Percentiles rank a stretch among this genome's conserved stretches.
These are phyloP conservation scores for Anhinga anhinga DNA, from an alignment of 2,113 vertebrate species.

Conservation along the genomic window DNA sequence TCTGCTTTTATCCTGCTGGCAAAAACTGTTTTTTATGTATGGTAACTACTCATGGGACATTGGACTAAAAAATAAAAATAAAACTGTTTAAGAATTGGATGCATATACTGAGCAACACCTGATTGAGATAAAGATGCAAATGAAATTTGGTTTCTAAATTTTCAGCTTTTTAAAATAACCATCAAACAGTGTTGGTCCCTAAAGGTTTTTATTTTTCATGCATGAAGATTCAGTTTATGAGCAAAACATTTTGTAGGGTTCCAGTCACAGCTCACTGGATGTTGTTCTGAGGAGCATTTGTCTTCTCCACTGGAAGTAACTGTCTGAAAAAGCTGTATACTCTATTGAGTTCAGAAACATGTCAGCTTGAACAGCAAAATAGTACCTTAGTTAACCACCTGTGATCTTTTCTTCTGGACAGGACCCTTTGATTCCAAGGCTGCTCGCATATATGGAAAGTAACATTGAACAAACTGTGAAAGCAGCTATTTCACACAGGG, in stretches of 20 bases:
- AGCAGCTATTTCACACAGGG: neutral
- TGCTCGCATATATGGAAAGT: neutral
- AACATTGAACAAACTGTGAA: neutral
- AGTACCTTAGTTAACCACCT: neutral
- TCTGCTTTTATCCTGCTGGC: neutral
- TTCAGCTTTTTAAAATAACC: slow-evolving; percentile 46
- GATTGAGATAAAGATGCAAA: neutral
- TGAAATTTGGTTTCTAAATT: slow-evolving; percentile 43
- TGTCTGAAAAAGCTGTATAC: slow-evolving; percentile 30
- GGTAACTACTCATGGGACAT: neutral
- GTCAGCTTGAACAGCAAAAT: neutral
- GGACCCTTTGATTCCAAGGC: neutral
- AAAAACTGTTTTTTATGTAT: neutral
- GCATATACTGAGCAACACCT: neutral
- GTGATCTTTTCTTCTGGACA: neutral
- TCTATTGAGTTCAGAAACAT: neutral
- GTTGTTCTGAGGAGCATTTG: slow-evolving; percentile 54
- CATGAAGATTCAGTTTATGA: slow-evolving; percentile 55
- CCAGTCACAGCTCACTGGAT: slow-evolving; percentile 56
- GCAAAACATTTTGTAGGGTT: slow-evolving; percentile 59
- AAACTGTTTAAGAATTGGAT: neutral
- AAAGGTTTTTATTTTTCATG: slow-evolving; percentile 51
- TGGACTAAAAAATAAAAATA: neutral
- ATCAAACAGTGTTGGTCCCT: neutral
- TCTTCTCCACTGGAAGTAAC: slow-evolving; percentile 39